A percentile compares a stretch with the other conserved stretches of the same genome.
Conservation (phyloP, 2,888 invertebrate species). For the Rhingia campestris region DNA sequence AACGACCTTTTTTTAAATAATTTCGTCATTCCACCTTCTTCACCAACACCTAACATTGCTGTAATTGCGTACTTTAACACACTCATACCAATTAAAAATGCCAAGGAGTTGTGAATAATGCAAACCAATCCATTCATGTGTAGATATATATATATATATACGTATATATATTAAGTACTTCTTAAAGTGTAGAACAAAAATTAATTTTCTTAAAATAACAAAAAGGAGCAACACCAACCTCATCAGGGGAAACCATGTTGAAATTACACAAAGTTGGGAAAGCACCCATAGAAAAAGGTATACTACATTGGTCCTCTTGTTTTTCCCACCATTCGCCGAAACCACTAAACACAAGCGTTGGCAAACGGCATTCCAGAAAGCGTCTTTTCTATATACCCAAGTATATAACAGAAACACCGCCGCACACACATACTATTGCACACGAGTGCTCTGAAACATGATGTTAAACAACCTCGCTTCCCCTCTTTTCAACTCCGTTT, state of each 20-base stretch:
- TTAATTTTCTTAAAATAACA: constrained; percentile 3
- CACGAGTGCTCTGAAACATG: background rate
- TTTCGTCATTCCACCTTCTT: background rate
- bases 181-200: background rate
- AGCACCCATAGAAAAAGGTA: constrained; percentile 25
- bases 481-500: background rate
- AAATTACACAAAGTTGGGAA: constrained; percentile 20
- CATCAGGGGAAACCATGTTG: background rate
- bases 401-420: constrained; percentile 13
- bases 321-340: constrained; percentile 37
- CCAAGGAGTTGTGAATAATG: constrained; percentile 3
- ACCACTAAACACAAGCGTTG: constrained; percentile 46
- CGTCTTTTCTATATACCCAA: constrained; percentile 56
- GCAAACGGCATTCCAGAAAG: constrained; percentile 70
- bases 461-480: background rate
- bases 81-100: constrained; percentile 9
- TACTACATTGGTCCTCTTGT: constrained; percentile 30
- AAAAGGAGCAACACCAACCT: background rate
- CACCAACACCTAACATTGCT: too few relatives aligned
- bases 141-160: too few relatives aligned
- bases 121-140: background rate
- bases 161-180: too few relatives aligned
- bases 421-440: background rate
- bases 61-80: background rate
- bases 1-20: constrained; percentile 59